Evolutionary conservation across 2,113 vertebrate species (phyloP).

Genomic region (Arizona elegans): DNA sequence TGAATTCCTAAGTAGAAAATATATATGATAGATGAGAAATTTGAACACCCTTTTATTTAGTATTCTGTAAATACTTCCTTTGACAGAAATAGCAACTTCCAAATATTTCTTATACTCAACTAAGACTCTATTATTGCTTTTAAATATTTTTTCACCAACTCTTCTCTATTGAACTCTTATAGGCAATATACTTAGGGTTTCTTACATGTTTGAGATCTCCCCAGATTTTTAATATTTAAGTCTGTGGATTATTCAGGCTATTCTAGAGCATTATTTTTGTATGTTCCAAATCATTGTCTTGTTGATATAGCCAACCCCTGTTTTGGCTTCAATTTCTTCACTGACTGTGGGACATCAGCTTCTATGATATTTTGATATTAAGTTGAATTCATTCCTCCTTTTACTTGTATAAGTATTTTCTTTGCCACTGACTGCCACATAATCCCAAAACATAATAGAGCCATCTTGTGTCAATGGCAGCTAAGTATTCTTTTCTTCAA

Average conservation of each 20-base stretch:
- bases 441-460: not conserved
- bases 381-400: not conserved
- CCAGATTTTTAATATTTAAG: not conserved
- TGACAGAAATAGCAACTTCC: not conserved
- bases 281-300: not conserved
- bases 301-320: not conserved
- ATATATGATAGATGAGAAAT: not conserved
- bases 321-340: not conserved
- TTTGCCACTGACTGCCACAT: not conserved
- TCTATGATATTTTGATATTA: not conserved
- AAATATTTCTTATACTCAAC: not conserved
- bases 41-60: not conserved
- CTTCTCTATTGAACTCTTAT: not conserved
- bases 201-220: not conserved
- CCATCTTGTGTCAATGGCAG: not conserved
- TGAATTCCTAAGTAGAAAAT: not conserved
- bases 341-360: not conserved
- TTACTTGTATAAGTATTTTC: not conserved
- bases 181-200: not conserved
- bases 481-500: not conserved
- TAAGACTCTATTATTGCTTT: not conserved
- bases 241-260: not conserved
- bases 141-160: not conserved
- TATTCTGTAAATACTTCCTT: not conserved
- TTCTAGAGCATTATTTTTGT: not conserved